Evolutionary conservation across 2,888 invertebrate species (phyloP).

Genomic region (Bugula neritina): DNA sequence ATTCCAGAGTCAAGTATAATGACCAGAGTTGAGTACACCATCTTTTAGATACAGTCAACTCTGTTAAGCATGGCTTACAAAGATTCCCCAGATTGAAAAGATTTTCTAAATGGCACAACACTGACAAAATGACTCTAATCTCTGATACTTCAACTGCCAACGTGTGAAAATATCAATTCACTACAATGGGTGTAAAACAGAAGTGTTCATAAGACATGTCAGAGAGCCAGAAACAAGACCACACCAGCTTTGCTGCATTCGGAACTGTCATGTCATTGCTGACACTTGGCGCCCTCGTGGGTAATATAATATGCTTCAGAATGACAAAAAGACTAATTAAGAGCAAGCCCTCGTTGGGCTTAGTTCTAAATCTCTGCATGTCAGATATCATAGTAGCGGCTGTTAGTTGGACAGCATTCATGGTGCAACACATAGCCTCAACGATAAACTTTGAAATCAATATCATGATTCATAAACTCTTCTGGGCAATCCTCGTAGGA

Average conservation of each 20-base stretch:
- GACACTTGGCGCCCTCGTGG: not conserved
- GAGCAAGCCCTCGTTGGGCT: slow-evolving; percentile 9
- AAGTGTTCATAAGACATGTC: not conserved
- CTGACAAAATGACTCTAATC: no score
- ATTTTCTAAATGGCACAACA: no score
- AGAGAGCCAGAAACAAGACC: not conserved
- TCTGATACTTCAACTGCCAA: no score
- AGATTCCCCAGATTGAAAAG: not conserved
- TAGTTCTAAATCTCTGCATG: slow-evolving; percentile 15
- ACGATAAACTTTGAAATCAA: not conserved
- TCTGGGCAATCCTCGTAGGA: not conserved
- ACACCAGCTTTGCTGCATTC: not conserved
- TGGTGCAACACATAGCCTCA: slow-evolving; percentile 7
- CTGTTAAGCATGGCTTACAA: not conserved
- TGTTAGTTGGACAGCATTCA: slow-evolving; percentile 10
- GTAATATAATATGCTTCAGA: slow-evolving; percentile 23
- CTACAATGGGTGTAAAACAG: no score
- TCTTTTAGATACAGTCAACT: no score
- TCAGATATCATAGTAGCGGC: slow-evolving; percentile 16
- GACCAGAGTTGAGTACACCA: no score
- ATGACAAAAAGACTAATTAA: slow-evolving; percentile 9
- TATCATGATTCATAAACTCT: slow-evolving; percentile 4
- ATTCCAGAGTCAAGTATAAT: no score
- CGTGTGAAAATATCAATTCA: no score
- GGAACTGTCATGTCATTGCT: slow-evolving; percentile 10